Conservation (phyloP, 1,140 invertebrate species). For the Ericerus pela region DNA sequence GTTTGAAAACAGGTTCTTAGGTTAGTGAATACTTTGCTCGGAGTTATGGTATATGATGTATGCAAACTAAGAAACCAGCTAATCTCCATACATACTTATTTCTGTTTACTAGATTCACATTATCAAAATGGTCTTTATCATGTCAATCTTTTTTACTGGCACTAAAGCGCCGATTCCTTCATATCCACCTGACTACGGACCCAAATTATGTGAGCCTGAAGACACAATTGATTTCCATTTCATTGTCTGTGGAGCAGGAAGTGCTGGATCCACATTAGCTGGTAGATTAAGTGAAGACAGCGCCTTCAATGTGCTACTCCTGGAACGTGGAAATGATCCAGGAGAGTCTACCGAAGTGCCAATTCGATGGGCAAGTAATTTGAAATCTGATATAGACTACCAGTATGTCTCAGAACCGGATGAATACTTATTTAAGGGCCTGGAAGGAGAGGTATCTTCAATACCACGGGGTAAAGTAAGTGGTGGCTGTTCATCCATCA, state of each 20-base stretch:
- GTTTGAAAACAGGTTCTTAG: too few relatives aligned
- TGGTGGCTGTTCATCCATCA: conserved; percentile 53
- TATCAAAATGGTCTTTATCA: too few relatives aligned
- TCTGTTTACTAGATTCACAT: too few relatives aligned
- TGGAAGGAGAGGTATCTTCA: conserved; percentile 15
- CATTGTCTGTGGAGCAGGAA: conserved; percentile 36
- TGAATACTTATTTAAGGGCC: conserved; percentile 20
- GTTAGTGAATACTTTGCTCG: too few relatives aligned
- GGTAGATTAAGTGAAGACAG: conserved; percentile 40
- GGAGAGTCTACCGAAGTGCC: conserved; percentile 28
- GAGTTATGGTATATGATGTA: too few relatives aligned
- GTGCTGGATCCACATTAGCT: conserved; percentile 37
- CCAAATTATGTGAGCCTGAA: conserved; percentile 23
- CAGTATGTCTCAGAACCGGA: conserved; percentile 9
- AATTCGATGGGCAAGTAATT: neutral
- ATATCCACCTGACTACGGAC: conserved; percentile 21
- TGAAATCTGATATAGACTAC: conserved; percentile 13
- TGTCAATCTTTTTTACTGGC: too few relatives aligned
- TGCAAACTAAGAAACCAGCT: too few relatives aligned
- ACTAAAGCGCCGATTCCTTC: too few relatives aligned
- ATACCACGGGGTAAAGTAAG: conserved; percentile 39
- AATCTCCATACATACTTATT: too few relatives aligned
- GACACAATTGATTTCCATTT: conserved; percentile 32
- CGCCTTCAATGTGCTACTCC: conserved; percentile 37
- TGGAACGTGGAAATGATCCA: conserved; percentile 45